A percentile compares a stretch with the other conserved stretches of the same genome.
phyloP scores from a whole-genome alignment of 2,113 vertebrate species.

The Ranitomeya variabilis region DNA sequence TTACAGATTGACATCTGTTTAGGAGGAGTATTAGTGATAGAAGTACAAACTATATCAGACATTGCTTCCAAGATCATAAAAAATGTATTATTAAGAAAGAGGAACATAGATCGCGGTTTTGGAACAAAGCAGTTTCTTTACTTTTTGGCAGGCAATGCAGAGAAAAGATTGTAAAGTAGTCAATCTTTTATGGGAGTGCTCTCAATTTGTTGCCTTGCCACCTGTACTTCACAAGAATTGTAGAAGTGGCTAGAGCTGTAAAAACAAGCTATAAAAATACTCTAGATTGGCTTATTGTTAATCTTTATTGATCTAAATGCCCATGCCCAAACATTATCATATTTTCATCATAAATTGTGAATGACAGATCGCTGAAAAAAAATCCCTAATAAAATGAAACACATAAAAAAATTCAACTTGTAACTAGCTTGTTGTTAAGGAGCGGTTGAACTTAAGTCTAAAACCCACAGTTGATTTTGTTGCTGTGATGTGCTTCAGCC shows the following conservation, averaged over 20 bases:
- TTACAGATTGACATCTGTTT: neutral
- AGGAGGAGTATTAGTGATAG: neutral
- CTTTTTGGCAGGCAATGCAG: slow-evolving; percentile 9
- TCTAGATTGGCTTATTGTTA: neutral
- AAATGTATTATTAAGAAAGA: slow-evolving; percentile 10
- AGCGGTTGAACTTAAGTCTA: too few species aligned
- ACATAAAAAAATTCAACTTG: neutral
- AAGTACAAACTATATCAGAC: neutral
- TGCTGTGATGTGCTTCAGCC: too few species aligned
- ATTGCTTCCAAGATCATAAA: neutral
- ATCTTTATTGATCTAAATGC: neutral
- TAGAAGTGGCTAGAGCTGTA: neutral
- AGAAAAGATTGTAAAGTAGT: slow-evolving; percentile 1
- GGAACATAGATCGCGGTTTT: neutral
- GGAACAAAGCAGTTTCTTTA: neutral
- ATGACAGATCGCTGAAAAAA: neutral
- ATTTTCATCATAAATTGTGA: neutral
- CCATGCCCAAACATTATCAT: neutral
- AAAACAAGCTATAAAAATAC: neutral
- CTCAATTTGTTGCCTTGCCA: neutral
- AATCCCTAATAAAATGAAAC: neutral
- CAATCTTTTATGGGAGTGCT: neutral
- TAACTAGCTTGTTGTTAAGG: too few species aligned
- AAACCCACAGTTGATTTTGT: too few species aligned
- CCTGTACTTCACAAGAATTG: neutral